phyloP scores from a whole-genome alignment of 2,888 invertebrate genomes.

The Xestia xanthographa region DNA sequence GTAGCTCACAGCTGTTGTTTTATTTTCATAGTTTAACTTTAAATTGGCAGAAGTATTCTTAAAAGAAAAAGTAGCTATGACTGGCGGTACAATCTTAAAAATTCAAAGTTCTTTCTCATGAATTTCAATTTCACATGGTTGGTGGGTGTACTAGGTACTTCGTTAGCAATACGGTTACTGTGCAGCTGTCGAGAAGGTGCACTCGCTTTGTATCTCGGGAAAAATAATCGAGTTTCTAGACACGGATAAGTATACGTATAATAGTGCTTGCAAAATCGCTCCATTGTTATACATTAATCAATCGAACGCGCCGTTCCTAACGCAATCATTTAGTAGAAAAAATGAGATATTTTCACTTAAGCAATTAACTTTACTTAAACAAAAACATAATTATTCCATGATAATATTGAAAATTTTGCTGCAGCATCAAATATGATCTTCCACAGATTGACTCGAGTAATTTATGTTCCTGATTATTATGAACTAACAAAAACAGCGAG shows the following conservation, averaged over 20 bases:
- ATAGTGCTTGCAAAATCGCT: slow-evolving; percentile 70
- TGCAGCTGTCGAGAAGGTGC: slow-evolving; percentile 52
- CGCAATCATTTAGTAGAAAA: slow-evolving; percentile 54
- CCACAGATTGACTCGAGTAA: slow-evolving; percentile 60
- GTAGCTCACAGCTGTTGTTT: slow-evolving; percentile 15
- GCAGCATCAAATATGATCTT: slow-evolving; percentile 54
- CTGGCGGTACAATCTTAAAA: not conserved
- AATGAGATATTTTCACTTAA: slow-evolving; percentile 38
- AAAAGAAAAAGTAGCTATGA: slow-evolving; percentile 1
- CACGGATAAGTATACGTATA: slow-evolving; percentile 59
- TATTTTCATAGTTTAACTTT: slow-evolving; percentile 2
- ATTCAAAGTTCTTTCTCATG: slow-evolving; percentile 2
- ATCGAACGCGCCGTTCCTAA: slow-evolving; percentile 61
- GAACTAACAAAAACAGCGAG: slow-evolving; percentile 60
- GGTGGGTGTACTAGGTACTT: slow-evolving; percentile 17
- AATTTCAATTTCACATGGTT: slow-evolving; percentile 37
- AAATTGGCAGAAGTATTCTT: not conserved
- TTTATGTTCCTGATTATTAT: slow-evolving; percentile 54
- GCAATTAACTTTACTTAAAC: slow-evolving; percentile 17
- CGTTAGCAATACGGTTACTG: slow-evolving; percentile 36
- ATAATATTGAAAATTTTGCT: slow-evolving; percentile 63
- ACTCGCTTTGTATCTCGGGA: slow-evolving; percentile 50
- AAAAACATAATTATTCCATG: slow-evolving; percentile 30
- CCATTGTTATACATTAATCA: slow-evolving; percentile 71
- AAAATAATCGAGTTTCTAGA: slow-evolving; percentile 62